phyloP scores from a whole-genome alignment of 2,113 vertebrate genomes.

The Phylloscopus trochilus region DNA sequence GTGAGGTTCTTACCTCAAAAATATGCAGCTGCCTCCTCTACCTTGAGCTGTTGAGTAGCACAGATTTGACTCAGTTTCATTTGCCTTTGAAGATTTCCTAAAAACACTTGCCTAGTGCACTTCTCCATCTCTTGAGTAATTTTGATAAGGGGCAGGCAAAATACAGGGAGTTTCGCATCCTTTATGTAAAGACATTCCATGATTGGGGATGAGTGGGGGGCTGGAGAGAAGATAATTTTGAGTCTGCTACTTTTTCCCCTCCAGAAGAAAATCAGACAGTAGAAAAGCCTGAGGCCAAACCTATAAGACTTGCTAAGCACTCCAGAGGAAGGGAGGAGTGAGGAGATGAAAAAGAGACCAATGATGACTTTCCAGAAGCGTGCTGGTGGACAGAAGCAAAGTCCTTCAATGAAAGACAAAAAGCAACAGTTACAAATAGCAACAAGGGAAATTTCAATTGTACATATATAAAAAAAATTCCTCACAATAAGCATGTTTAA shows the following conservation, averaged over 20 bases:
- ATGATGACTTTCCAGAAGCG: neutral
- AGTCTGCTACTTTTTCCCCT: neutral
- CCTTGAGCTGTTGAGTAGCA: neutral
- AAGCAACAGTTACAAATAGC: neutral
- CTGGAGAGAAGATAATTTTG: neutral
- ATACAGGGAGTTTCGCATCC: neutral
- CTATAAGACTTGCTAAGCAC: neutral
- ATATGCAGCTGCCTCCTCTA: neutral
- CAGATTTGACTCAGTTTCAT: neutral
- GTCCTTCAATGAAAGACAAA: neutral
- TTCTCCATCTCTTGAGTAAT: neutral
- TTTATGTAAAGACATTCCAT: neutral
- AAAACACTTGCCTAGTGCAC: neutral
- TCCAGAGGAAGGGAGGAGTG: neutral
- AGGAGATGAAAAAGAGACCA: neutral
- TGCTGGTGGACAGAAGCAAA: neutral
- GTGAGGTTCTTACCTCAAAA: neutral
- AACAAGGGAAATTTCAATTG: neutral
- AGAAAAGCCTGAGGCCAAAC: neutral
- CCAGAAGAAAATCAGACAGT: neutral
- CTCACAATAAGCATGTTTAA: neutral
- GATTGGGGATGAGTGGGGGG: fast-evolving
- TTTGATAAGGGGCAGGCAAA: neutral
- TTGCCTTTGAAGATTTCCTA: neutral
- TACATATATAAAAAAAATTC: neutral